Evolutionary conservation across 2,888 invertebrate species (phyloP).

Genomic region (Protophormia terraenovae): DNA sequence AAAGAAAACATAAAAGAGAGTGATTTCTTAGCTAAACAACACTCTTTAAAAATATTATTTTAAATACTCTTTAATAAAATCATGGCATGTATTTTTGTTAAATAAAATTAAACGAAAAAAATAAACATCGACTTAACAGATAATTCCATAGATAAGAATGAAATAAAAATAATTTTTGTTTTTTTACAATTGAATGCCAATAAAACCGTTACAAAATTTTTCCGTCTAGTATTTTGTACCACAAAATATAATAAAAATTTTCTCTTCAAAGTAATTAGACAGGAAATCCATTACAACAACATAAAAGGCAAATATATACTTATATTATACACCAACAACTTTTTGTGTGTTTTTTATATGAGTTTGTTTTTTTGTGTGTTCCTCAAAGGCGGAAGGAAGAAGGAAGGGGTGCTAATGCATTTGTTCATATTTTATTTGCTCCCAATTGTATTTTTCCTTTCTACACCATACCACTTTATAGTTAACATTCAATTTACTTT

Average conservation of each 20-base stretch:
- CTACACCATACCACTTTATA: slow-evolving; percentile 46
- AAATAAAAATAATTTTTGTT: neutral
- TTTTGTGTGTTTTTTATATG: slow-evolving; percentile 38
- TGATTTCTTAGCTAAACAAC: slow-evolving; percentile 12
- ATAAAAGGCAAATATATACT: slow-evolving; percentile 55
- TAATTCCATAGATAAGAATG: neutral
- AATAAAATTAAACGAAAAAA: neutral
- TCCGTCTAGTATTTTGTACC: neutral
- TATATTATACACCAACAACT: slow-evolving; percentile 65
- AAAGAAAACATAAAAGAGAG: slow-evolving; percentile 57
- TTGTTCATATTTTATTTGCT: slow-evolving; percentile 46
- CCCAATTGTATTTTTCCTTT: slow-evolving; percentile 67
- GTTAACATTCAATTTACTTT: slow-evolving; percentile 58
- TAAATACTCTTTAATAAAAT: slow-evolving; percentile 7
- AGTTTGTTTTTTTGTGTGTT: slow-evolving; percentile 2
- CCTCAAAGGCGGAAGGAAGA: slow-evolving; percentile 64
- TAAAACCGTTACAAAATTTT: slow-evolving; percentile 52
- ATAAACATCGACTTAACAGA: neutral
- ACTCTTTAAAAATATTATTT: slow-evolving; percentile 21
- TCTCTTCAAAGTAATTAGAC: slow-evolving; percentile 63
- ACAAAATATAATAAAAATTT: slow-evolving; percentile 24
- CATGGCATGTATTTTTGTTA: slow-evolving; percentile 7
- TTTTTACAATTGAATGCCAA: neutral
- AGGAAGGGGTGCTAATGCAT: slow-evolving; percentile 69
- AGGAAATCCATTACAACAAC: slow-evolving; percentile 69